These are phyloP conservation scores for Drosophila bunnanda DNA, from an alignment of 2,888 invertebrate species.

Conservation along the genomic window DNA sequence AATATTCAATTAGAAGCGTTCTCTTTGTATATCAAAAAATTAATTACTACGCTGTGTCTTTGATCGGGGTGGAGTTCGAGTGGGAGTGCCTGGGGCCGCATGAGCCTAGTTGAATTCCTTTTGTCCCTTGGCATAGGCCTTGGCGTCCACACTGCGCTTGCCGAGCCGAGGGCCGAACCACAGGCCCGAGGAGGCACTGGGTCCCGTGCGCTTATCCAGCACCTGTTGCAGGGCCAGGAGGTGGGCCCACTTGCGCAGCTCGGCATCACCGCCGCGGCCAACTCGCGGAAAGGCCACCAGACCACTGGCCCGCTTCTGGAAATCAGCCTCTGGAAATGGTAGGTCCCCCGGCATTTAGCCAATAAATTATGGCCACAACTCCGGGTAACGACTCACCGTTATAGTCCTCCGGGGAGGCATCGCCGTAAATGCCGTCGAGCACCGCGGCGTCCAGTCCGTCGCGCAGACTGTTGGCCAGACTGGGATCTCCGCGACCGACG, in stretches of 20 bases:
- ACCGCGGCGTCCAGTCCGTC: constrained; percentile 59
- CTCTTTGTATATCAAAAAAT: constrained; percentile 36
- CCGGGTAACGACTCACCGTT: constrained; percentile 35
- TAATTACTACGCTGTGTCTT: constrained; percentile 18
- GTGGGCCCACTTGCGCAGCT: constrained; percentile 83
- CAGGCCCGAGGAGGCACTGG: constrained; percentile 85
- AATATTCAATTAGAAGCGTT: constrained; percentile 65
- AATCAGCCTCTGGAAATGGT: constrained; percentile 58
- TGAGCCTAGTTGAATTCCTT: constrained; percentile 63
- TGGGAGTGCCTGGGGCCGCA: neutral
- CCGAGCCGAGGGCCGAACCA: constrained; percentile 90
- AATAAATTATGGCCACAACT: constrained; percentile 19
- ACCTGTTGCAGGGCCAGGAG: constrained; percentile 82
- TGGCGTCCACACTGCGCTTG: constrained; percentile 82
- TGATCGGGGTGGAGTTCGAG: constrained; percentile 24
- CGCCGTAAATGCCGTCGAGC: constrained; percentile 84
- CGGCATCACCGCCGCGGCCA: constrained; percentile 83
- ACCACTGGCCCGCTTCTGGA: constrained; percentile 83
- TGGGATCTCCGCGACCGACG: constrained; percentile 86
- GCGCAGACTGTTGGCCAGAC: constrained; percentile 69
- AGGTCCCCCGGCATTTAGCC: constrained; percentile 14
- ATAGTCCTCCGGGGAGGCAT: constrained; percentile 85
- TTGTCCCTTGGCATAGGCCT: constrained; percentile 59
- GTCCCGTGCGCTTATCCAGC: constrained; percentile 82
- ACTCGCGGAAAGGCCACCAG: constrained; percentile 85